Base-by-base conservation (phyloP, 2,888 invertebrate species). In the Drosophila kanekoi region DNA sequence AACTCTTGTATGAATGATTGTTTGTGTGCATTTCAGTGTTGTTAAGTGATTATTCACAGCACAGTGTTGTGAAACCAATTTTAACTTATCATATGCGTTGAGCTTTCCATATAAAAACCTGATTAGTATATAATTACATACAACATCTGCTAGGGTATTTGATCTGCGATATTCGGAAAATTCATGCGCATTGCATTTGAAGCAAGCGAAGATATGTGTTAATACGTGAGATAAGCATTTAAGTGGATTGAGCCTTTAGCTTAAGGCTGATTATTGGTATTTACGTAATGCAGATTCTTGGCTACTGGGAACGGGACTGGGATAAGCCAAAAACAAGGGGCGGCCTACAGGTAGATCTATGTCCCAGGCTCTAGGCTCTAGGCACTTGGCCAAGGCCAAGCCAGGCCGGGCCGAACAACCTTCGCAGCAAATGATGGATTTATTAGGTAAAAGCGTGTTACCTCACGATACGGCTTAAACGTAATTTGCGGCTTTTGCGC, bases 401-500 rank as follows among this genome's bases (percentile, higher is more conserved):
- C 2, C 23, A 0, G 8, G 28, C 14, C 5, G 5, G 51, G 23
- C 23, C 61, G 10, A 18, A 40, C 10, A 47, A 43, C 65, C 71
- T 81, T 74, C 71, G 44, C 28, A 11, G 67, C 69, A 75, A 59
- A 57, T 80, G 76, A 80, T 66, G 71, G 78, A 82, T 82, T 82
- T 84, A 84, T 82, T 76, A 47, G 80, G 56, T 67, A 63, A 65
- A 61, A 68, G 75, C 67, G 81, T 76, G 81, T 59, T 76, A 56
- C 43, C 64, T 59, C 57, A 72, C 65, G 56, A 67, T 44, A 28
- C 47, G 51, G 85, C 75, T 84, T 83, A 83, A 49, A 62, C 64
- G 62, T 79, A 70, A 84, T 84, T 79, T 83, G 85, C 65, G 83
- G 82, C 70, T 81, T 77, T 38, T 59, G 70, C 48, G 66, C 75